Evolutionary conservation across 2,797 vertebrate genomes (phyloP).

Genomic region (Helicolenus hilgendorfi): DNA sequence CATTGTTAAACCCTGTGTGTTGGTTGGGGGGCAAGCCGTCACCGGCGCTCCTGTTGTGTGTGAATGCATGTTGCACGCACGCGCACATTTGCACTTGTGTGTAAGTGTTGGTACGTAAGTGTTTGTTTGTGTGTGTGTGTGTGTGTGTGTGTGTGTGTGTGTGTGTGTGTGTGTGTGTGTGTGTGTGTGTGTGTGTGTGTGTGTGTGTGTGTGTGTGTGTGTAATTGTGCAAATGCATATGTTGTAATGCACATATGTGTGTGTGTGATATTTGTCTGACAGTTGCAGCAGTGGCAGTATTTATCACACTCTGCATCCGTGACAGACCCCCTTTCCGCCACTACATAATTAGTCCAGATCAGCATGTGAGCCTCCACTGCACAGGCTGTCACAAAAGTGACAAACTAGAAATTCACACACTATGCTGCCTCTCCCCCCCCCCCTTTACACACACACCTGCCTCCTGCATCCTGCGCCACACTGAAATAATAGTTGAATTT

Average conservation of each 20-base stretch:
- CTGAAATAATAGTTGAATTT: slow-evolving; percentile 91
- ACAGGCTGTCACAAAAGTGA: slow-evolving; percentile 91
- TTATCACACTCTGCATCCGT: slow-evolving; percentile 90
- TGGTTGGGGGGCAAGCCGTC: slow-evolving; percentile 82
- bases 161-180: slow-evolving; percentile 64
- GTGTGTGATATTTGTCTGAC: slow-evolving; percentile 88
- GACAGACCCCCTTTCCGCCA: slow-evolving; percentile 90
- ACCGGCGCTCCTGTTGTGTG: slow-evolving; percentile 70
- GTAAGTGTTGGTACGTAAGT: slow-evolving; percentile 44
- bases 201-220: slow-evolving; percentile 10
- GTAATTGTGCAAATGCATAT: slow-evolving; percentile 59
- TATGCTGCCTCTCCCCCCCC: slow-evolving; percentile 59
- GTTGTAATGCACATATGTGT: slow-evolving; percentile 57
- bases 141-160: slow-evolving; percentile 19
- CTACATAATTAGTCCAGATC: slow-evolving; percentile 93
- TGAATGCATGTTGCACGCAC: slow-evolving; percentile 67
- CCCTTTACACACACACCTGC: slow-evolving; percentile 68
- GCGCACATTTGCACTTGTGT: slow-evolving; percentile 55
- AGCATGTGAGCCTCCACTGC: slow-evolving; percentile 91
- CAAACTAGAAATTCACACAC: slow-evolving; percentile 92
- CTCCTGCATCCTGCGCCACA: slow-evolving; percentile 85
- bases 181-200: slow-evolving; percentile 15
- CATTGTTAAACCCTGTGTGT: slow-evolving; percentile 85
- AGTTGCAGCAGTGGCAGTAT: slow-evolving; percentile 89
- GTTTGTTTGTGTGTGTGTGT: slow-evolving; percentile 17